A percentile compares a stretch with the other conserved stretches of the same genome.
Evolutionary conservation across 1,140 invertebrate species (phyloP).

Genomic region (Dinothrombium tinctorium): DNA sequence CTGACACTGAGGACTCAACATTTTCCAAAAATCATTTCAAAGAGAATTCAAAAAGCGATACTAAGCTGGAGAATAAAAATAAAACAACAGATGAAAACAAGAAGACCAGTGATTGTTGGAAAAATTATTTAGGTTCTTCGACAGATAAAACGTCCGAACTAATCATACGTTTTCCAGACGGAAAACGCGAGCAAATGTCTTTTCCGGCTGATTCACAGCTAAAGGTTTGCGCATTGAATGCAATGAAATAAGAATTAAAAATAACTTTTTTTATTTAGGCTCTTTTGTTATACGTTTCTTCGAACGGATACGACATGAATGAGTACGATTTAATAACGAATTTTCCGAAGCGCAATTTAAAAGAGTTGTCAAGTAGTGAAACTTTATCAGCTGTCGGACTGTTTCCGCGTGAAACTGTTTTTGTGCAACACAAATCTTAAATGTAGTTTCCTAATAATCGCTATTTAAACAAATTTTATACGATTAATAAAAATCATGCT

Average conservation of each 20-base stretch:
- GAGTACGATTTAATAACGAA: slow-evolving; percentile 27
- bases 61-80: background rate
- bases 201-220: slow-evolving; percentile 24
- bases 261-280: slow-evolving; percentile 17
- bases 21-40: background rate
- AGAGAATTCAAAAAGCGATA: slow-evolving; percentile 1
- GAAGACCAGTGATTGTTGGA: slow-evolving; percentile 13
- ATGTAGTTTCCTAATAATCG: background rate
- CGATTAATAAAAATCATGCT: background rate
- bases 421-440: slow-evolving; percentile 21
- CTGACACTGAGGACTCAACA: slow-evolving; percentile 13
- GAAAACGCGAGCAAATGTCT: slow-evolving; percentile 20
- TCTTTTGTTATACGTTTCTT: slow-evolving; percentile 20
- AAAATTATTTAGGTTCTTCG: slow-evolving; percentile 16
- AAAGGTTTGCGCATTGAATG: slow-evolving; percentile 17
- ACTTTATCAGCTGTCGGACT: slow-evolving; percentile 24
- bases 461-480: slow-evolving; percentile 1
- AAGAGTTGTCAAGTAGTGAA: slow-evolving; percentile 19
- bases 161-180: slow-evolving; percentile 24
- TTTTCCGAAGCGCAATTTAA: slow-evolving; percentile 23
- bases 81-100: slow-evolving; percentile 1
- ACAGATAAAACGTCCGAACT: slow-evolving; percentile 21
- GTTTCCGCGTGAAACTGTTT: slow-evolving; percentile 25
- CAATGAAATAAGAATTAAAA: slow-evolving; percentile 1
- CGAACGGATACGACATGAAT: slow-evolving; percentile 21